phyloP scores from a whole-genome alignment of 2,113 vertebrate genomes.

The Pterocles orientalis region DNA sequence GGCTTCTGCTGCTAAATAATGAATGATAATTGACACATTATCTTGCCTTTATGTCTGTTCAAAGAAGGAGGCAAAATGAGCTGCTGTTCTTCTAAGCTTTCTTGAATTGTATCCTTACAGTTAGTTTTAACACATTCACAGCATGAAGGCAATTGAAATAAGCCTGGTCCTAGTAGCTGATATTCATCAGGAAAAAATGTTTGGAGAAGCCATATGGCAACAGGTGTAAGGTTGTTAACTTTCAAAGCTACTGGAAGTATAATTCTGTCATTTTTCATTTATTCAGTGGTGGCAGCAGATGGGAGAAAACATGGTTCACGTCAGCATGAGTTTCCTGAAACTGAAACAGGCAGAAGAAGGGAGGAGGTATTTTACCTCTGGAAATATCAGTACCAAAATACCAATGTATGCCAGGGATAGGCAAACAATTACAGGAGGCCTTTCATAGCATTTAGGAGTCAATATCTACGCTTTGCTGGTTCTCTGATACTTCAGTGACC shows the following conservation, averaged over 20 bases:
- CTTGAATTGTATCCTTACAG: conserved; percentile 34
- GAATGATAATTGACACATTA: conserved; percentile 67
- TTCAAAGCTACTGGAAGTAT: conserved; percentile 69
- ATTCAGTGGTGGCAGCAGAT: conserved; percentile 66
- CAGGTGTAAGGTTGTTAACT: conserved; percentile 68
- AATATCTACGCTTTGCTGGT: not conserved
- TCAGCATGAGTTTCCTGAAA: conserved; percentile 70
- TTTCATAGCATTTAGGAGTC: not conserved
- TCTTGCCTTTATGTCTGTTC: conserved; percentile 62
- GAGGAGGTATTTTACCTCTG: conserved; percentile 65
- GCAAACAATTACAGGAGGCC: not conserved
- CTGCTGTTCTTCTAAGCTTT: conserved; percentile 45
- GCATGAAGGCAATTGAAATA: conserved; percentile 56
- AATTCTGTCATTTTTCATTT: conserved; percentile 76
- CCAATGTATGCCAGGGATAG: not conserved
- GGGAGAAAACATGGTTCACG: conserved; percentile 72
- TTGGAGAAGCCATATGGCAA: conserved; percentile 70
- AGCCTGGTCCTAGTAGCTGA: conserved; percentile 50
- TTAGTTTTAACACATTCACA: conserved; percentile 54
- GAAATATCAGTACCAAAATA: conserved; percentile 51
- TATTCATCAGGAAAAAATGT: conserved; percentile 66
- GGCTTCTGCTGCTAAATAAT: conserved; percentile 70
- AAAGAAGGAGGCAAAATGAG: conserved; percentile 58
- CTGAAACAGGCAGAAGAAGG: conserved; percentile 57
- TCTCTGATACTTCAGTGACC: not conserved